Conservation (phyloP, 2,113 vertebrate genomes). For the Callionymus lyra region DNA sequence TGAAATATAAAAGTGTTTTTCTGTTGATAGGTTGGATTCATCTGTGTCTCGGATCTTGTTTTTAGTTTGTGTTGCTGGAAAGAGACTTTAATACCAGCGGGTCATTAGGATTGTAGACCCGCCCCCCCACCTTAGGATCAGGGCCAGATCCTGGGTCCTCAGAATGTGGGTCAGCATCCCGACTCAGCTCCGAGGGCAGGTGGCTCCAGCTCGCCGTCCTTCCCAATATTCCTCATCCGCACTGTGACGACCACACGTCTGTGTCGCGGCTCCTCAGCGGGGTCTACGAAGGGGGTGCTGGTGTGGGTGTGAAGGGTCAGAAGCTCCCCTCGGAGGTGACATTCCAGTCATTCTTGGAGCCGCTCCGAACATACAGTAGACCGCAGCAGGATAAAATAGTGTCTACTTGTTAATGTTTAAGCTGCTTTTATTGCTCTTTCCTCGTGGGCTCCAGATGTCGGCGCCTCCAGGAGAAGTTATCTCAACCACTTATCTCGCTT, state of each 20-base stretch:
- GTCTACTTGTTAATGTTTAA: conserved; percentile 46
- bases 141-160: conserved; percentile 24
- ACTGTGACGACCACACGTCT: conserved; percentile 19
- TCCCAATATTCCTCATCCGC: conserved; percentile 39
- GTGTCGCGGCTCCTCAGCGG: conserved; percentile 36
- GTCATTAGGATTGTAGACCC: conserved; percentile 30
- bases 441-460: conserved; percentile 6
- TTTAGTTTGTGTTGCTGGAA: too few relatives aligned
- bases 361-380: not conserved
- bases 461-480: conserved; percentile 4
- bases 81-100: too few relatives aligned
- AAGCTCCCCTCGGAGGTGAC: conserved; percentile 26
- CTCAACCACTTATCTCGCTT: conserved; percentile 10
- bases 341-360: conserved; percentile 17
- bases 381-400: too few relatives aligned
- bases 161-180: conserved; percentile 45
- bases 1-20: too few relatives aligned
- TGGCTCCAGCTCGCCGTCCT: conserved; percentile 22
- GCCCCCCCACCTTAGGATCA: not conserved
- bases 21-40: too few relatives aligned
- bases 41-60: too few relatives aligned
- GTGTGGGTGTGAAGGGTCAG: conserved; percentile 8
- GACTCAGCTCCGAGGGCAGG: conserved; percentile 23
- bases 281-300: conserved; percentile 25
- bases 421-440: conserved; percentile 26